Percentiles rank a stretch among this genome's conserved stretches.
phyloP scores from a whole-genome alignment of 1,140 invertebrate species.

The Hermetia illucens region DNA sequence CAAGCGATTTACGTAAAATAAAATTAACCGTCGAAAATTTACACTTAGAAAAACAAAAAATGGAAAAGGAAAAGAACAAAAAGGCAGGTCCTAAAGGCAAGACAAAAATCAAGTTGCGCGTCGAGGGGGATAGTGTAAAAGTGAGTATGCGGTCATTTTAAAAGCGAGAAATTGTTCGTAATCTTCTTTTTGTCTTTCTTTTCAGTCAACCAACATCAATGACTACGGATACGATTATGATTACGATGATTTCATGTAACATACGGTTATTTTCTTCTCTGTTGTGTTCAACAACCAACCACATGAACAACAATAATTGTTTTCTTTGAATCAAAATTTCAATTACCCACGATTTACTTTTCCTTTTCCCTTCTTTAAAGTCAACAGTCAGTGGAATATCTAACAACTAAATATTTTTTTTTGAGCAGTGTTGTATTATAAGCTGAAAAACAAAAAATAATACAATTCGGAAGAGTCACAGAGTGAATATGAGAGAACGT shows the following conservation, averaged over 20 bases:
- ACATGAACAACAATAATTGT: too few relatives aligned
- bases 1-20: conserved; percentile 62
- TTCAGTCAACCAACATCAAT: conserved; percentile 33
- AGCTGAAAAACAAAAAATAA: too few relatives aligned
- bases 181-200: conserved; percentile 10
- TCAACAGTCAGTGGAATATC: too few relatives aligned
- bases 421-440: too few relatives aligned
- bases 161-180: conserved; percentile 4
- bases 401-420: too few relatives aligned
- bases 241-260: conserved; percentile 53
- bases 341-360: too few relatives aligned
- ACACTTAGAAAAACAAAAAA: conserved; percentile 66
- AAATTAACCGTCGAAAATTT: conserved; percentile 65
- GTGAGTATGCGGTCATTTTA: conserved; percentile 6
- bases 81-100: conserved; percentile 60
- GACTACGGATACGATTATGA: conserved; percentile 41
- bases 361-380: too few relatives aligned
- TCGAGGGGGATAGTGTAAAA: conserved; percentile 58
- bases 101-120: conserved; percentile 61
- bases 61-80: conserved; percentile 59
- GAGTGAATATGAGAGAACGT: too few relatives aligned
- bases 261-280: too few relatives aligned
- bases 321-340: too few relatives aligned
- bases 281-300: too few relatives aligned
- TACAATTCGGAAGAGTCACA: too few relatives aligned